These are phyloP conservation scores for Aspidoscelis tigris DNA, from an alignment of 2,113 vertebrate genomes.

Conservation along the genomic window DNA sequence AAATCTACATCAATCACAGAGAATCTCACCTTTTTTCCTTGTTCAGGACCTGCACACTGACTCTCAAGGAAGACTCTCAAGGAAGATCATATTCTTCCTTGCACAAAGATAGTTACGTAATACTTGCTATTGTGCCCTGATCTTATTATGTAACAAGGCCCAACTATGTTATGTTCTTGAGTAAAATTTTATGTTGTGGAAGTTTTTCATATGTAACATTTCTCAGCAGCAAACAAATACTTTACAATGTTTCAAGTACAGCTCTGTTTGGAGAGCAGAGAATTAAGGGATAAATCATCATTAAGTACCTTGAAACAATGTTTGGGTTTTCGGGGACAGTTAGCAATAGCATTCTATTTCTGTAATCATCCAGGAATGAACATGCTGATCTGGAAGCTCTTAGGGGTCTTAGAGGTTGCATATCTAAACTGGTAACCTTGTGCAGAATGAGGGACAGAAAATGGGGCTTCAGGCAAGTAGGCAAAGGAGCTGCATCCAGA, in stretches of 20 bases:
- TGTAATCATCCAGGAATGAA: neutral
- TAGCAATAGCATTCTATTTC: neutral
- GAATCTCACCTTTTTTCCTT: constrained; percentile 28
- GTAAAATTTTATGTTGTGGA: neutral
- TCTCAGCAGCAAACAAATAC: neutral
- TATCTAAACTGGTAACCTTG: neutral
- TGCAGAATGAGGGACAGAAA: neutral
- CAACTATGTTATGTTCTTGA: neutral
- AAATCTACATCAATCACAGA: constrained; percentile 48
- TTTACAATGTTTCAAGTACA: neutral
- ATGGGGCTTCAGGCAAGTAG: neutral
- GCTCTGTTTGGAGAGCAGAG: neutral
- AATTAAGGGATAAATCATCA: neutral
- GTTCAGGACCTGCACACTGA: constrained; percentile 1
- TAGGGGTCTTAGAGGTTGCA: neutral
- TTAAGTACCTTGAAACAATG: neutral
- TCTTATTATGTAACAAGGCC: neutral
- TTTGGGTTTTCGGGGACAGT: neutral
- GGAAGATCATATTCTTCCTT: no score
- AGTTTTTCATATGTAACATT: neutral
- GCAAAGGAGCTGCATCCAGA: no score
- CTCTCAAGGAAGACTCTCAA: constrained; percentile 4
- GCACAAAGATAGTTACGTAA: neutral
- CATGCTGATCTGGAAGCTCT: neutral
- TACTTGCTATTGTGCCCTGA: no score